Evolutionary conservation across 1,140 invertebrate species (phyloP), one percentile per base, ranked within the genome.

Genomic region (Brachionus sp.): DNA sequence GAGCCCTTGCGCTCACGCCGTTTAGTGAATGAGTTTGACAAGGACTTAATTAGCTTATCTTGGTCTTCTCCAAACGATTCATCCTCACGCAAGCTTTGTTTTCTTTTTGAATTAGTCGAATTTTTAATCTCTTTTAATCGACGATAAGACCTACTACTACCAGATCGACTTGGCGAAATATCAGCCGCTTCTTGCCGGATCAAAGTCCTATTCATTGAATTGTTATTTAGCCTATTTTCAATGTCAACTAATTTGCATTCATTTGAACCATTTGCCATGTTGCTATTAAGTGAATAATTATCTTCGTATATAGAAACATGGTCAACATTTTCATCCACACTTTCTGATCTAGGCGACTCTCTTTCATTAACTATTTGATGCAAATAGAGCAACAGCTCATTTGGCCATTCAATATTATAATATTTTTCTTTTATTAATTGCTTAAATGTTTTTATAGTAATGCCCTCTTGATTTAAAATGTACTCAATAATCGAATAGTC

Each of bases 401-500:
- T 46, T 19, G 70, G 70, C 70, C 70, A 75, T 9, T 75, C 70
- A 25, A 75, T 46, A 39, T 46, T 75, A 13, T 46, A 75, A 13
- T 46, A 75, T 29, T 75, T 75, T 75, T 75, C 70, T 75, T 46
- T 75, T 10, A 75, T 75, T 29, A 75, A 29, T 19, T 75, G 70
- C 25, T 75, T 75, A 46, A 75, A 75, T 5, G 70, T 75, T 46
- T 75, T 75, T 12, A 75, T 46, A 33, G 19, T 75, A 9, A 75
- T 75, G 44, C 70, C 70, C 25, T 75, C 70, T 75, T 75, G 70
- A 19, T 75, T 75, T 13, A 75, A 29, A 29, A 75, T 46, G 23
- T 75, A 75, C 5, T 75, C 70, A 50, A 75, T 75, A n/a, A 75
- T 75, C 12, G 70, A 75, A 46, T 75, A 75, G n/a, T 75, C 70